Conservation (phyloP, 2,888 invertebrate genomes). For the Argyresthia goedartella region DNA sequence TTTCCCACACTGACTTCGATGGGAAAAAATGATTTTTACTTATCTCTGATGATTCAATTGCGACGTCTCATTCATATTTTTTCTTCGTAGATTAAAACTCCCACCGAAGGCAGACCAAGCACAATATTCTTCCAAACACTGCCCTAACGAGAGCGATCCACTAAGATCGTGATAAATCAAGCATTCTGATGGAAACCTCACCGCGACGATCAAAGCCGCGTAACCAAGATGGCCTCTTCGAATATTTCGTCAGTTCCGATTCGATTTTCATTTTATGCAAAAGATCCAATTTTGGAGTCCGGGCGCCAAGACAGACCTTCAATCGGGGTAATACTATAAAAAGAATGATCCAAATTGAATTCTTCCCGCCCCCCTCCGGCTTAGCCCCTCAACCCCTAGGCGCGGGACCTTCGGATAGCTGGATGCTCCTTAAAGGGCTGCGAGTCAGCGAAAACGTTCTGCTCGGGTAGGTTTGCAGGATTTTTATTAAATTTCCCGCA, state of each 20-base stretch:
- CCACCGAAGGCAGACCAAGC: too few relatives aligned
- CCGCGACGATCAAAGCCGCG: too few relatives aligned
- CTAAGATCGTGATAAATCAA: too few relatives aligned
- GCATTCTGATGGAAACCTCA: too few relatives aligned
- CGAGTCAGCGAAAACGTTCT: slow-evolving; percentile 49
- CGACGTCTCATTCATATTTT: too few relatives aligned
- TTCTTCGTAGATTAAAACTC: too few relatives aligned
- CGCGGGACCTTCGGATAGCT: slow-evolving; percentile 8
- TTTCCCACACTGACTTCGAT: too few relatives aligned
- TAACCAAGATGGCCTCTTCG: not conserved
- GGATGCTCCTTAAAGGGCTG: slow-evolving; percentile 32
- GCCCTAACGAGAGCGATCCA: too few relatives aligned
- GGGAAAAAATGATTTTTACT: too few relatives aligned
- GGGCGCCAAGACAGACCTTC: slow-evolving; percentile 28
- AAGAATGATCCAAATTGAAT: slow-evolving; percentile 68
- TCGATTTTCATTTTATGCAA: slow-evolving; percentile 64
- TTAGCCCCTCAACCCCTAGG: slow-evolving; percentile 6
- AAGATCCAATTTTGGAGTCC: slow-evolving; percentile 54
- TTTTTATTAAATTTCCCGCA: slow-evolving; percentile 51
- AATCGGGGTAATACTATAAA: slow-evolving; percentile 60
- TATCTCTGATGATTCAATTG: too few relatives aligned
- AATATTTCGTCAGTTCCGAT: slow-evolving; percentile 5
- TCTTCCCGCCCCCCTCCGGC: slow-evolving; percentile 22
- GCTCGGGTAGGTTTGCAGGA: slow-evolving; percentile 40
- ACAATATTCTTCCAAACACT: too few relatives aligned